Conservation (phyloP, 2,797 vertebrate genomes). For the Xenentodon cancila region DNA sequence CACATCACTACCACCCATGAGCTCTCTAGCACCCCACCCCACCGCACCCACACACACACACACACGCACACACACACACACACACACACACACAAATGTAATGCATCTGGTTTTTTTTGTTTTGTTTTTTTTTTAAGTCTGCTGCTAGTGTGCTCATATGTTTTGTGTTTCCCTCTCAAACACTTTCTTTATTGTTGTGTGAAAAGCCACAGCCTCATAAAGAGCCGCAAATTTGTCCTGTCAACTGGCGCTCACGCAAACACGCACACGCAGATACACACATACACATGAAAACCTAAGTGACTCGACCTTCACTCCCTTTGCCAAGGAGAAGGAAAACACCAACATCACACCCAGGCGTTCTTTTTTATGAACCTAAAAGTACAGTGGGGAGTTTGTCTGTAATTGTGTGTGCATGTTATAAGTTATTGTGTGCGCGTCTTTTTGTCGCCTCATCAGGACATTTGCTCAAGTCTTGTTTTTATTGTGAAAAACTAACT, state of each 20-base stretch:
- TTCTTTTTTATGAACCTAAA: conserved; percentile 48
- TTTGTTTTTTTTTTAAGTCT: conserved; percentile 21
- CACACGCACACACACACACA: neutral
- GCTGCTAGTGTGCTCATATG: conserved; percentile 33
- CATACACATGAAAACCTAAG: conserved; percentile 29
- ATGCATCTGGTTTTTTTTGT: no score
- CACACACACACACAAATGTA: conserved; percentile 3
- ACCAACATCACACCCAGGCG: conserved; percentile 59
- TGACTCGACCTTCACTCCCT: conserved; percentile 82
- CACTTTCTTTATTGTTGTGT: conserved; percentile 74
- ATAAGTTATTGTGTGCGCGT: neutral
- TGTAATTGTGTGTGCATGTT: neutral
- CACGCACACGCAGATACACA: conserved; percentile 26
- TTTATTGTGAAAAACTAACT: no score
- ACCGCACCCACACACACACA: no score
- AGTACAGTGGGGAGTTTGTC: conserved; percentile 19
- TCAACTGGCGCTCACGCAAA: conserved; percentile 79
- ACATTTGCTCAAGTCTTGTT: no score
- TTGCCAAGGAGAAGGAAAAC: conserved; percentile 73
- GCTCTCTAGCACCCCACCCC: no score
- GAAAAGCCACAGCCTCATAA: conserved; percentile 93
- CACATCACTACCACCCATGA: conserved; percentile 18
- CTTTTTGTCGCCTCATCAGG: neutral
- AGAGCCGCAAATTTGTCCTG: conserved; percentile 94
- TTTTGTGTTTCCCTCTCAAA: conserved; percentile 32